A percentile compares a stretch with the other conserved stretches of the same genome.
These are phyloP conservation scores for Novumbra hubbsi DNA, from an alignment of 2,797 vertebrate species.

Conservation along the genomic window DNA sequence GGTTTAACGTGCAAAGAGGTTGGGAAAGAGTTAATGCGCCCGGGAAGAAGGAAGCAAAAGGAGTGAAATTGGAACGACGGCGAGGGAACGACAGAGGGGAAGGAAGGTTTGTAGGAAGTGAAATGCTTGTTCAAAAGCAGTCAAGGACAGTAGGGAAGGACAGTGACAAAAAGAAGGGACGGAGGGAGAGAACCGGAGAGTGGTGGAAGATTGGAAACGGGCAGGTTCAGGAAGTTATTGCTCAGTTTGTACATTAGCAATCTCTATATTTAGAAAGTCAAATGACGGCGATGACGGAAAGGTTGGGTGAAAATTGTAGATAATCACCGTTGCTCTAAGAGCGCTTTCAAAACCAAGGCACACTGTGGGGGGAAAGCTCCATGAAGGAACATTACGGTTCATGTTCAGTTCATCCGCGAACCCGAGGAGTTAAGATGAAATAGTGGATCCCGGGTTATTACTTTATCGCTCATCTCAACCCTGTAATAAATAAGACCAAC, in stretches of 20 bases:
- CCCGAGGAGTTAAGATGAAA: no score
- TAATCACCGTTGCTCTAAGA: background rate
- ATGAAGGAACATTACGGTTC: no score
- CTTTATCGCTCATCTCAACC: no score
- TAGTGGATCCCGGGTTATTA: no score
- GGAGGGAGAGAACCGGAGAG: background rate
- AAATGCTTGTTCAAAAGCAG: background rate
- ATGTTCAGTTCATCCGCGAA: no score
- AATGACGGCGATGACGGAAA: background rate
- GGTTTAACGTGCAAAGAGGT: no score
- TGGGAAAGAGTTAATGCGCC: no score
- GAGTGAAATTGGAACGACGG: background rate
- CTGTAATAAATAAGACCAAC: no score
- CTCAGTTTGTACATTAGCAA: background rate
- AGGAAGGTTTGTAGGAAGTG: background rate
- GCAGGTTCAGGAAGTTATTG: background rate
- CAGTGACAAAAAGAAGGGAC: background rate
- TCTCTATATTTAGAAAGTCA: background rate
- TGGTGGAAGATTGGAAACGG: no score
- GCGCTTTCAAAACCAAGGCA: background rate
- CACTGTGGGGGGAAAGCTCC: no score
- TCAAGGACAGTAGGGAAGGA: background rate
- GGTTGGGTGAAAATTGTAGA: background rate
- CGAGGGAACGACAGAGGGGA: constrained; percentile 3
- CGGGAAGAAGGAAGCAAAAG: background rate